Percentiles rank a stretch among this genome's conserved stretches.
Conservation (phyloP, 2,113 vertebrate genomes). For the Misgurnus anguillicaudatus region DNA sequence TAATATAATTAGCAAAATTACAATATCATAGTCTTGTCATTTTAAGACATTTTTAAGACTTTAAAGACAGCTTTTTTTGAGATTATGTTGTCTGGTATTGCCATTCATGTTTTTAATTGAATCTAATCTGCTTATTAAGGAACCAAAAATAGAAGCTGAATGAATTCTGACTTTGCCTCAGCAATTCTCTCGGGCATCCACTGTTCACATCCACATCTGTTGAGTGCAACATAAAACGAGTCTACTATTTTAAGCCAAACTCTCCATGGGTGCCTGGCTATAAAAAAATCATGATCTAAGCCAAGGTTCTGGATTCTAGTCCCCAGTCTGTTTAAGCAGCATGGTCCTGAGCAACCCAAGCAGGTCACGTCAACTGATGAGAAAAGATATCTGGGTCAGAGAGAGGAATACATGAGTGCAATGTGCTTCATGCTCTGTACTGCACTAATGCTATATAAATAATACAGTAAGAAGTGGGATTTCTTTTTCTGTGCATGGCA, state of each 20-base stretch:
- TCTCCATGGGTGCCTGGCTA: slow-evolving; percentile 31
- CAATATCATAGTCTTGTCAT: too few relatives aligned
- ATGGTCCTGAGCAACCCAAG: slow-evolving; percentile 28
- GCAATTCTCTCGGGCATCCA: not conserved
- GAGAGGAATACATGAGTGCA: slow-evolving; percentile 37
- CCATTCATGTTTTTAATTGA: slow-evolving; percentile 39
- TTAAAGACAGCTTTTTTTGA: not conserved
- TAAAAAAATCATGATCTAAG: slow-evolving; percentile 34
- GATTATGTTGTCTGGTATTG: not conserved
- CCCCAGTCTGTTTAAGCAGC: slow-evolving; percentile 20
- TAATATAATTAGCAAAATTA: too few relatives aligned
- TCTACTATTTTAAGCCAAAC: slow-evolving; percentile 49
- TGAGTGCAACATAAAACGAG: slow-evolving; percentile 22
- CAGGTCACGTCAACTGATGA: slow-evolving; percentile 36
- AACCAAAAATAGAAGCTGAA: slow-evolving; percentile 31
- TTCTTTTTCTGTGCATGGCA: not conserved
- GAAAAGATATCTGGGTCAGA: slow-evolving; percentile 55
- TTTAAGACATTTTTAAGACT: too few relatives aligned
- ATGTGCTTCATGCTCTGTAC: slow-evolving; percentile 31
- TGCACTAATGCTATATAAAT: slow-evolving; percentile 36
- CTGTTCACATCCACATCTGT: slow-evolving; percentile 41
- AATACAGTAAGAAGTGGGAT: not conserved
- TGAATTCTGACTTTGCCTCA: not conserved
- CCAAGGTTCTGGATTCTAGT: slow-evolving; percentile 24
- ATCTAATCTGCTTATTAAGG: slow-evolving; percentile 38